phyloP scores from a whole-genome alignment of 2,113 vertebrate genomes.

The Chauna torquata region DNA sequence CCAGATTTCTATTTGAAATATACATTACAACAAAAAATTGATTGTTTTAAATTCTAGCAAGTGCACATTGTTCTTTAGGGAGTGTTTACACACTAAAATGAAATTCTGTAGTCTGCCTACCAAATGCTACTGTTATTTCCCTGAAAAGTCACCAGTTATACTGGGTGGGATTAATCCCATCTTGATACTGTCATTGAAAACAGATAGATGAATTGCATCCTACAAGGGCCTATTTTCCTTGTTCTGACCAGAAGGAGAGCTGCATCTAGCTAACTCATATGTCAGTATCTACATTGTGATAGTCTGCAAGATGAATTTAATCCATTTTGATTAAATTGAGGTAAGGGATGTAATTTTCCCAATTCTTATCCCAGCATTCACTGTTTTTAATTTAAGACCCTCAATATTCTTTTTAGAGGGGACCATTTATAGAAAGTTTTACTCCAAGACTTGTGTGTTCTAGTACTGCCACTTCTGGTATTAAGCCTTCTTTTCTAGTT shows the following conservation, averaged over 20 bases:
- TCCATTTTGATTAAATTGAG: neutral
- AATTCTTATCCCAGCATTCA: neutral
- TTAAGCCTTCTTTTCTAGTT: neutral
- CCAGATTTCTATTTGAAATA: neutral
- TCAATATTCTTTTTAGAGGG: neutral
- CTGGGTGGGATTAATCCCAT: neutral
- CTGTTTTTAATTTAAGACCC: neutral
- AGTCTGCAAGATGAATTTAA: neutral
- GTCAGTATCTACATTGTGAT: neutral
- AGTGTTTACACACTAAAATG: neutral
- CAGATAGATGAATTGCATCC: neutral
- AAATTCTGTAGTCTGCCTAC: neutral
- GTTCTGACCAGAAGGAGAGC: neutral
- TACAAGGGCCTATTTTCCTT: neutral
- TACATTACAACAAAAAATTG: neutral
- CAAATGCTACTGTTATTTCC: neutral
- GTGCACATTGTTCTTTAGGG: neutral
- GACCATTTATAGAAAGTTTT: neutral
- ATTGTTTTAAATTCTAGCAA: neutral
- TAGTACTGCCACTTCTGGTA: neutral
- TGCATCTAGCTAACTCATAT: neutral
- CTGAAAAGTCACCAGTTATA: neutral
- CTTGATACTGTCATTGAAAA: neutral
- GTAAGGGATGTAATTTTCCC: neutral
- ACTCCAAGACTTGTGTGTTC: neutral